Conservation (phyloP, 2,797 vertebrate genomes). For the Leptoclinus maculatus region DNA sequence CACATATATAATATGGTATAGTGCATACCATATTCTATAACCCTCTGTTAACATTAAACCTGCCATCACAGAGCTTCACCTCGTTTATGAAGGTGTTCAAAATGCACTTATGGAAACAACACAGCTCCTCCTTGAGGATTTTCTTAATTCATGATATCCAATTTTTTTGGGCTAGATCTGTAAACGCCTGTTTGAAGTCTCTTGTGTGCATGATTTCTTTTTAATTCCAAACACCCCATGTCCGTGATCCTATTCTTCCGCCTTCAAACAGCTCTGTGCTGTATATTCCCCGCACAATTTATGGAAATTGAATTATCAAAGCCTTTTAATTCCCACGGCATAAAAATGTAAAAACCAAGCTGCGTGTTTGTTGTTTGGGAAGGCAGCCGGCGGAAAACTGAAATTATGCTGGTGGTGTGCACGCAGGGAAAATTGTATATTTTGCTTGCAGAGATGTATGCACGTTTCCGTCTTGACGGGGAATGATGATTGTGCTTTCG, state of each 20-base stretch:
- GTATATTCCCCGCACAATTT: constrained; percentile 66
- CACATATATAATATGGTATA: too few species aligned
- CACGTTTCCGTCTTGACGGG: constrained; percentile 26
- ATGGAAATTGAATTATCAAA: constrained; percentile 81
- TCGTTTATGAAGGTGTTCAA: constrained; percentile 40
- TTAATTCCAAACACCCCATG: constrained; percentile 57
- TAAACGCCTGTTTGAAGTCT: constrained; percentile 61
- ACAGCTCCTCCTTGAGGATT: constrained; percentile 35
- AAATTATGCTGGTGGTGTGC: constrained; percentile 26
- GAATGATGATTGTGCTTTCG: constrained; percentile 22
- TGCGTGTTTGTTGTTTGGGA: constrained; percentile 57
- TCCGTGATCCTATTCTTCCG: constrained; percentile 59
- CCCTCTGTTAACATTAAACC: constrained; percentile 44
- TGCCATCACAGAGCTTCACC: constrained; percentile 26
- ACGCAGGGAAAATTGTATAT: constrained; percentile 19
- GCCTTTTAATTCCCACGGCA: constrained; percentile 65
- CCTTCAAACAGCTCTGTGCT: constrained; percentile 70
- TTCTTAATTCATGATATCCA: constrained; percentile 44
- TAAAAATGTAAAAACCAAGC: constrained; percentile 55
- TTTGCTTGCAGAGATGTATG: constrained; percentile 10
- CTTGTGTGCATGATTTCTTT: constrained; percentile 56
- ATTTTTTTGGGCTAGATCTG: constrained; percentile 39
- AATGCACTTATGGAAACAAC: constrained; percentile 23
- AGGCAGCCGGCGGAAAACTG: constrained; percentile 14
- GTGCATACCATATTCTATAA: constrained; percentile 18